Percentiles rank a stretch among this genome's conserved stretches.
Evolutionary conservation across 1,140 invertebrate species (phyloP).

Genomic region (Neodiprion pinetum): DNA sequence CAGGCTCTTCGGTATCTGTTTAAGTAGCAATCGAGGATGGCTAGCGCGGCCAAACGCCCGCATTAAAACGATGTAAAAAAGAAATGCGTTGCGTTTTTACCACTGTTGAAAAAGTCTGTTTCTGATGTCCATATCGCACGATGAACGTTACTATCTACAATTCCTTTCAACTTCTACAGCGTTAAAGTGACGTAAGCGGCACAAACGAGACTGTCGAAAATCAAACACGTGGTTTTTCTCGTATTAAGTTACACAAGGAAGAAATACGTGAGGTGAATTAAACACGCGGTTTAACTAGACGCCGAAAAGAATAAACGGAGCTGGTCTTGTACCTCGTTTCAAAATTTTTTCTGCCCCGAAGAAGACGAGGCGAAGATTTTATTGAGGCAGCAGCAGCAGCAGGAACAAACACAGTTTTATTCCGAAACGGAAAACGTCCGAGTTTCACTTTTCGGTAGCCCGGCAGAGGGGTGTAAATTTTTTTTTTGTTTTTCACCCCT

Average conservation of each 20-base stretch:
- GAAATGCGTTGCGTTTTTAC: not conserved
- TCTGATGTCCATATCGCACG: not conserved
- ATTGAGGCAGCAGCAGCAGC: not conserved
- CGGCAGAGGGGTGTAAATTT: slow-evolving; percentile 28
- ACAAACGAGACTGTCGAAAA: not conserved
- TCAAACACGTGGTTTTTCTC: not conserved
- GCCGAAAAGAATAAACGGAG: not conserved
- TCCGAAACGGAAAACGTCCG: slow-evolving; percentile 16
- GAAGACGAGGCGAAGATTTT: not conserved
- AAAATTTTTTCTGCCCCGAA: too few relatives aligned
- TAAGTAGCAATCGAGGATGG: too few relatives aligned
- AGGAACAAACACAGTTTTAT: not conserved
- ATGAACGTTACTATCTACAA: not conserved
- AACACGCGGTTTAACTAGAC: not conserved
- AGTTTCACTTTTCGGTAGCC: slow-evolving; percentile 44
- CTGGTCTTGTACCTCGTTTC: too few relatives aligned
- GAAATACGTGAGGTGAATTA: not conserved
- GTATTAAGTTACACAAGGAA: not conserved
- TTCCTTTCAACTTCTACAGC: not conserved
- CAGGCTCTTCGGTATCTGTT: too few relatives aligned
- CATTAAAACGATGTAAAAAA: not conserved
- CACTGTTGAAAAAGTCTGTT: not conserved
- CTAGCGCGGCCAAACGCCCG: too few relatives aligned
- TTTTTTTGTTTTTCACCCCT: slow-evolving; percentile 24
- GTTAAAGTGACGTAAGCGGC: not conserved